These are phyloP conservation scores for Calypte anna DNA, from an alignment of 2,113 vertebrate species.

Conservation along the genomic window DNA sequence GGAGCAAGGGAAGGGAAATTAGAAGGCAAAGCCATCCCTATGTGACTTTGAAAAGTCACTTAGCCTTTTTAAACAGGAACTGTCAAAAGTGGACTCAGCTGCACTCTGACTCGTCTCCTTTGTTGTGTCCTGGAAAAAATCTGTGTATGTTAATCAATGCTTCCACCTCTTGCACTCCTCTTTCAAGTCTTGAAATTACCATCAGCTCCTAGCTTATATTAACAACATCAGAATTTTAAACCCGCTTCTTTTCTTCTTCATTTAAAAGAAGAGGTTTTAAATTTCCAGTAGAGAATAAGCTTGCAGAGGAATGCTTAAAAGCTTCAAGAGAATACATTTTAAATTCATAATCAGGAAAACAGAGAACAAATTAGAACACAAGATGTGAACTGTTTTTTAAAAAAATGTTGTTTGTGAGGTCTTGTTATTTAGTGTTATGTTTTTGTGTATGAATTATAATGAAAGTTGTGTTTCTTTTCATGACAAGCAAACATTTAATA, in stretches of 20 bases:
- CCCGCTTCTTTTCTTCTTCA: neutral
- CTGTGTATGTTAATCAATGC: neutral
- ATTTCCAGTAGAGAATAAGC: neutral
- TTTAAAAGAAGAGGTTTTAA: neutral
- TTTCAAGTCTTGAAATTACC: neutral
- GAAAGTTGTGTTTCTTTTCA: neutral
- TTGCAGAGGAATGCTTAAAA: neutral
- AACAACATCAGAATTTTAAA: neutral
- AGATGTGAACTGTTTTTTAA: neutral
- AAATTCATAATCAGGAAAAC: neutral
- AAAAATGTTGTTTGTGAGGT: neutral
- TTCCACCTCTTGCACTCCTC: neutral
- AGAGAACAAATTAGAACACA: neutral
- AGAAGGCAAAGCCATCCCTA: neutral
- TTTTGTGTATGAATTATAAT: neutral
- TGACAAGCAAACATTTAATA: neutral
- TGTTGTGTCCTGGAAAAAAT: neutral
- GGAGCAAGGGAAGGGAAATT: constrained; percentile 16
- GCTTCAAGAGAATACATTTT: neutral
- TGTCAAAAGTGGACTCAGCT: neutral
- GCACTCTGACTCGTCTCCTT: fast-evolving
- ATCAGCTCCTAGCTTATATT: neutral
- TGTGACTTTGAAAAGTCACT: constrained; percentile 46
- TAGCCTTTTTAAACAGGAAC: neutral
- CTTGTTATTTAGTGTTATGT: neutral